Percentiles rank a stretch among this genome's conserved stretches.
phyloP scores from a whole-genome alignment of 2,888 invertebrate species.

The Nomada goodeniana region DNA sequence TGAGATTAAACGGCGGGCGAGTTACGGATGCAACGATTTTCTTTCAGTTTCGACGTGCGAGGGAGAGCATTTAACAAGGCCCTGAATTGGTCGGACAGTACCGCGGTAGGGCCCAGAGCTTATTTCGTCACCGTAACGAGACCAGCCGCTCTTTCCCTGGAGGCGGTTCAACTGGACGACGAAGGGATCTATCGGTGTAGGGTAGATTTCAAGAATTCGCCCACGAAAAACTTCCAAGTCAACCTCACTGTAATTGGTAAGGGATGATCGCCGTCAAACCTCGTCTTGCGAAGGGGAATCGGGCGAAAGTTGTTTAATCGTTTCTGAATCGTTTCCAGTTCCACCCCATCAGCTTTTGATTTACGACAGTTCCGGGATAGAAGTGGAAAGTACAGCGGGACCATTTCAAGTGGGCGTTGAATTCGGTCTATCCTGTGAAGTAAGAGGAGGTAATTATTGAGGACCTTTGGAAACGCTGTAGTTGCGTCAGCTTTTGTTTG shows the following conservation, averaged over 20 bases:
- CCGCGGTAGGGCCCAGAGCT: constrained; percentile 85
- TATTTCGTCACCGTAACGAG: constrained; percentile 85
- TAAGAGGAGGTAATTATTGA: constrained; percentile 84
- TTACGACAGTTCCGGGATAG: constrained; percentile 84
- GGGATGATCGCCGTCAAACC: background rate
- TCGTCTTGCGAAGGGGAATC: background rate
- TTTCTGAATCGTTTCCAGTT: constrained; percentile 76
- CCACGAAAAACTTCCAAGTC: constrained; percentile 86
- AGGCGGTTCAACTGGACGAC: constrained; percentile 84
- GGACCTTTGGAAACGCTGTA: background rate
- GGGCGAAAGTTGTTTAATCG: background rate
- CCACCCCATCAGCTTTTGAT: constrained; percentile 84
- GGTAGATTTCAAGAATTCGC: constrained; percentile 86
- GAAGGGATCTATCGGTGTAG: constrained; percentile 85
- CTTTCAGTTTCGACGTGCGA: constrained; percentile 85
- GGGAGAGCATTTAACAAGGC: constrained; percentile 85
- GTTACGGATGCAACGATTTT: background rate
- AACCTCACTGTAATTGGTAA: constrained; percentile 86
- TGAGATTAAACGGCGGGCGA: background rate
- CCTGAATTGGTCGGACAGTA: constrained; percentile 85
- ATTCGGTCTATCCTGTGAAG: constrained; percentile 85
- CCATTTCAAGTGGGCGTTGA: constrained; percentile 85
- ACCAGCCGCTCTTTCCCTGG: constrained; percentile 85
- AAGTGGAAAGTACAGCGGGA: constrained; percentile 83
- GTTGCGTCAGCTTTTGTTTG: background rate